Conservation (phyloP, 2,113 vertebrate genomes). For the Strix uralensis region DNA sequence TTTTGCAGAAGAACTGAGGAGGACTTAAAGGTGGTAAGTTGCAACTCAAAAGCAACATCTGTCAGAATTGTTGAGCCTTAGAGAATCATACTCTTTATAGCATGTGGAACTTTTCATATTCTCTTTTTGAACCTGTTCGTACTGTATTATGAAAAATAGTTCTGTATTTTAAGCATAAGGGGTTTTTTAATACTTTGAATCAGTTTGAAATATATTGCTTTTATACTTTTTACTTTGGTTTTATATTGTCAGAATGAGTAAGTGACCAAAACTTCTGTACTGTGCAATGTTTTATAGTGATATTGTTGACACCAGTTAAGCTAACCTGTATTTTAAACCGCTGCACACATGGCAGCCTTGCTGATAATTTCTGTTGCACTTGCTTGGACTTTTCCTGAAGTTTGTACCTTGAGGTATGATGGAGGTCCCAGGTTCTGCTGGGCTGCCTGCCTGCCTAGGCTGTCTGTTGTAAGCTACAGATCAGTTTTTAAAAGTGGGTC, state of each 20-base stretch:
- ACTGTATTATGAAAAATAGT: background rate
- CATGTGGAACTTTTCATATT: background rate
- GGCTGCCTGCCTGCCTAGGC: background rate
- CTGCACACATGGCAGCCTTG: background rate
- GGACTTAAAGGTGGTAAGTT: rapidly evolving
- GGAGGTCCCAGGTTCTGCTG: background rate
- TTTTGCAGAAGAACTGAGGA: background rate
- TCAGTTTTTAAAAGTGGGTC: background rate
- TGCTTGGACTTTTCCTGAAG: background rate
- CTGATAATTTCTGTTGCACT: background rate
- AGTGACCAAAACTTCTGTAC: background rate
- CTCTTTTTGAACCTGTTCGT: background rate
- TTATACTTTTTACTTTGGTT: background rate
- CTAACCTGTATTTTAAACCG: background rate
- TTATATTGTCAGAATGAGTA: background rate
- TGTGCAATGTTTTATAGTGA: background rate
- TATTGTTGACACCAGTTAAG: background rate
- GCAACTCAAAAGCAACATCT: background rate
- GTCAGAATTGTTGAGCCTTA: background rate
- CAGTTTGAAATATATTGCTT: background rate
- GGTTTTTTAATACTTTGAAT: background rate
- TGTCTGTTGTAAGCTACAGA: rapidly evolving
- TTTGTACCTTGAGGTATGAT: background rate
- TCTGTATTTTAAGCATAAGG: background rate
- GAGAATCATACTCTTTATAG: background rate